Percentiles rank a stretch among this genome's conserved stretches.
These are phyloP conservation scores for Phrixothrix hirtus DNA, from an alignment of 2,888 invertebrate genomes.

Conservation along the genomic window DNA sequence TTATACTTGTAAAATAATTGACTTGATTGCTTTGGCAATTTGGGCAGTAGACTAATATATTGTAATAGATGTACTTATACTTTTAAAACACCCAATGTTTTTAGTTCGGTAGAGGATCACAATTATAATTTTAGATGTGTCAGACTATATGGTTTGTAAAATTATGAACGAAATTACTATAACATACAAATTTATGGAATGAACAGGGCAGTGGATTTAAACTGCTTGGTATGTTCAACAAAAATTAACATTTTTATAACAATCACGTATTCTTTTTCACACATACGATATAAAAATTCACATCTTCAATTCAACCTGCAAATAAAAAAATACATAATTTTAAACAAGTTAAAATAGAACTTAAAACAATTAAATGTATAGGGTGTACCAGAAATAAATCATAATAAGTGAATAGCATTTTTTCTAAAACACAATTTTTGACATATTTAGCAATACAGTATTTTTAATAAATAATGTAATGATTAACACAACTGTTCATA, in stretches of 20 bases:
- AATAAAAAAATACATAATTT: slow-evolving; percentile 2
- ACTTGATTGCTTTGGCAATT: slow-evolving; percentile 37
- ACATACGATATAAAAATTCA: slow-evolving; percentile 26
- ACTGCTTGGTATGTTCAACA: slow-evolving; percentile 30
- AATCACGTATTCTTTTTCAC: slow-evolving; percentile 28
- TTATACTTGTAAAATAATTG: slow-evolving; percentile 36
- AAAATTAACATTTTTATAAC: slow-evolving; percentile 28
- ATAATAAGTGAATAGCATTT: too few relatives aligned
- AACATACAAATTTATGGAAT: slow-evolving; percentile 42
- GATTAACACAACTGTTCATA: too few relatives aligned
- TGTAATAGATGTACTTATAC: slow-evolving; percentile 12
- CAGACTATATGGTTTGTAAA: slow-evolving; percentile 28
- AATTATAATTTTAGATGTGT: slow-evolving; percentile 38
- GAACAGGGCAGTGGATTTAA: slow-evolving; percentile 43
- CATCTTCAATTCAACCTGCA: slow-evolving; percentile 20
- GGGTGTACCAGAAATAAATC: too few relatives aligned
- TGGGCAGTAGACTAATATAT: slow-evolving; percentile 30
- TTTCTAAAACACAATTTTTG: too few relatives aligned
- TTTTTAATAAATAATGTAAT: too few relatives aligned
- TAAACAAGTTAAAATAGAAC: not conserved
- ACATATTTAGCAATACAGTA: too few relatives aligned
- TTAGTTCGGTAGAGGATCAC: slow-evolving; percentile 27
- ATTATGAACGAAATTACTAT: slow-evolving; percentile 29
- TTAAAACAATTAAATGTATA: too few relatives aligned
- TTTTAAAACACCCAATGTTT: slow-evolving; percentile 15